Evolutionary conservation across 2,797 vertebrate genomes (phyloP), one percentile per base, ranked within the genome.

Genomic region (Chelidonichthys spinosus): DNA sequence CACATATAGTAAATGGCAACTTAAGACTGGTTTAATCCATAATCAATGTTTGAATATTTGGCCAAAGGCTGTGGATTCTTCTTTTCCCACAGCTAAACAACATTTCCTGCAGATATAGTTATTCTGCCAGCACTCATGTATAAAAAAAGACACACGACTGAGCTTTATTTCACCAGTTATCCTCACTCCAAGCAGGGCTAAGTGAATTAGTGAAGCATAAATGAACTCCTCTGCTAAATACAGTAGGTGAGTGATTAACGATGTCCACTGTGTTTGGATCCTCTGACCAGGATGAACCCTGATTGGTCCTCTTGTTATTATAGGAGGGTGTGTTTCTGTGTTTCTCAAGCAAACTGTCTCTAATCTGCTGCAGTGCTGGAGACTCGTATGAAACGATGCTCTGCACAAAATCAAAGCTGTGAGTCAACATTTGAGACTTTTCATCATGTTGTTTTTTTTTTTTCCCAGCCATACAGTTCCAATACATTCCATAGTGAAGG

Each of bases 381-480:
- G 25, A 84, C 55, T 85, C 69, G 44, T 82, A 62, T 84, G 59
- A 88, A 90, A 80, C 85, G 81, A 59, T 76, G 61, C 44, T 32
- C 58, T 44, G 73, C 37, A 44, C 60, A 53, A 72, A 88, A 74
- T 83, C 75, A 84, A 86, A 86, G 81, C 61, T 14, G 6, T 11
- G 13, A 66, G 50, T 40, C 44, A 25, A 55, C 64, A 69, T 63
- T 1, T 15, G 10, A 13, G 70, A 63, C 62, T 60, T 80, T 85
- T 66, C 69, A 62, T 85, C 70, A 36, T 46, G 44, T 42, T 14
- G 33, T 35, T 70, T 69, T 67, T 70, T 74, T 69, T 69, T 74
- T 69, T 2, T 2, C 25, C 25, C 14, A 35, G 53, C 36, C 35
- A 13, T 35, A 52, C 42, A 69, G 63, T n/a, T 64, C 13, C 59